Percentiles rank a stretch among this genome's conserved stretches.
phyloP scores from a whole-genome alignment of 1,140 invertebrate species.

The Lasioglossum baleicum region DNA sequence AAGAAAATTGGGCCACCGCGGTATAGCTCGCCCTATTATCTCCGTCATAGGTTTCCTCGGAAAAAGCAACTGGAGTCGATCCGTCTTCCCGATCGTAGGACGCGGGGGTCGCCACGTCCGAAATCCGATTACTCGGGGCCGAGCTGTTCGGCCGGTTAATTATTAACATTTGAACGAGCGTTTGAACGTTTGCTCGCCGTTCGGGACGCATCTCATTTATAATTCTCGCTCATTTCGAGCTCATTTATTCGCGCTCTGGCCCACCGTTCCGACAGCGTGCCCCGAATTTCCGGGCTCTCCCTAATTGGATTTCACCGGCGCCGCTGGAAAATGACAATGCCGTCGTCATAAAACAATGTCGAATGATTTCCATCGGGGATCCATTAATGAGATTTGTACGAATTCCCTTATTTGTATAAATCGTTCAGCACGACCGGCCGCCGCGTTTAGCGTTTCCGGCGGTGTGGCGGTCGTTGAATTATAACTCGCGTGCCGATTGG shows the following conservation, averaged over 20 bases:
- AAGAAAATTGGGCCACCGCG: too few species aligned
- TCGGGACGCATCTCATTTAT: constrained; percentile 34
- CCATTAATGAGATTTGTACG: constrained; percentile 60
- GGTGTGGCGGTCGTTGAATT: constrained; percentile 32
- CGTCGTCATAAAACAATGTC: constrained; percentile 41
- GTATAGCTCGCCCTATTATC: too few species aligned
- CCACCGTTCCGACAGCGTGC: background rate
- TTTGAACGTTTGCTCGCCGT: constrained; percentile 24
- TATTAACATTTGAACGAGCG: constrained; percentile 35
- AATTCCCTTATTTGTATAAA: constrained; percentile 55
- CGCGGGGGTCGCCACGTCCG: background rate
- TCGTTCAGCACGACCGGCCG: constrained; percentile 44
- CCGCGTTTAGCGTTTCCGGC: constrained; percentile 48
- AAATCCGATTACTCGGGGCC: constrained; percentile 1
- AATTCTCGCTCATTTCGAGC: constrained; percentile 46
- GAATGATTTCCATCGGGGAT: constrained; percentile 45
- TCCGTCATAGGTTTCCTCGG: too few species aligned
- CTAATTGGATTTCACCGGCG: constrained; percentile 39
- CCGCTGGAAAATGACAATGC: constrained; percentile 46
- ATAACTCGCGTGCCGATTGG: constrained; percentile 36
- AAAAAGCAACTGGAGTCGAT: background rate
- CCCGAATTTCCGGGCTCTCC: constrained; percentile 15
- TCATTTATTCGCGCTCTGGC: constrained; percentile 34
- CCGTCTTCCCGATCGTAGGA: background rate
- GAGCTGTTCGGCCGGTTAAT: constrained; percentile 26